A percentile compares a stretch with the other conserved stretches of the same genome.
Conservation (phyloP, 1,140 invertebrate species). For the Chironomus tepperi region DNA sequence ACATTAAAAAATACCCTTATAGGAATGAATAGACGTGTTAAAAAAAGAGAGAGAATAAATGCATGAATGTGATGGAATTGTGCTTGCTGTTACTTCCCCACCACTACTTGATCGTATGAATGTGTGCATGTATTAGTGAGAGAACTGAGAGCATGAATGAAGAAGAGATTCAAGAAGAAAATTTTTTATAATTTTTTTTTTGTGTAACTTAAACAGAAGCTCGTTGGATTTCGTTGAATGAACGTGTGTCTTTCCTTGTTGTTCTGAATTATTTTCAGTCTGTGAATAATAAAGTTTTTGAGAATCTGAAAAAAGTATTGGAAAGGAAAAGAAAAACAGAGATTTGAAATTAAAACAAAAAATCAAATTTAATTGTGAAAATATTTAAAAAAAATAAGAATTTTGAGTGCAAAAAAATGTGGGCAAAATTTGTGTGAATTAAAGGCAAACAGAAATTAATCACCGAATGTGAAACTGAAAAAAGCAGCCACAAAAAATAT, state of each 20-base stretch:
- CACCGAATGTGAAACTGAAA: too few relatives aligned
- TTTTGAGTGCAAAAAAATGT: background rate
- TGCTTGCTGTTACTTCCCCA: background rate
- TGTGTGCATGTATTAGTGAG: background rate
- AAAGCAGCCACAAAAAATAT: background rate
- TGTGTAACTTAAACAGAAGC: background rate
- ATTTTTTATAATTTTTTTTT: background rate
- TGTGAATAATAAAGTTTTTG: constrained; percentile 12
- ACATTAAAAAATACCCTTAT: background rate
- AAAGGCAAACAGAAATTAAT: too few relatives aligned
- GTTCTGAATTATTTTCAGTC: background rate
- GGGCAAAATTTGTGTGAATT: background rate
- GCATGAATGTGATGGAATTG: background rate
- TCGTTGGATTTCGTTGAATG: constrained; percentile 20
- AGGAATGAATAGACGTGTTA: background rate
- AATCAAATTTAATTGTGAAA: background rate
- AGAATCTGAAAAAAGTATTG: background rate
- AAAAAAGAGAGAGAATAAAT: background rate
- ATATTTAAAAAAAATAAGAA: background rate
- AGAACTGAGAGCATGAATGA: background rate
- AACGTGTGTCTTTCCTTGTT: background rate
- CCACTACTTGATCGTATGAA: background rate
- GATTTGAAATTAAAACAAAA: background rate
- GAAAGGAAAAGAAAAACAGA: background rate
- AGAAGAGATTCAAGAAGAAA: background rate